Evolutionary conservation across 2,797 vertebrate species (phyloP), one percentile per base, ranked within the genome.

Genomic region (Harpagifer antarcticus): DNA sequence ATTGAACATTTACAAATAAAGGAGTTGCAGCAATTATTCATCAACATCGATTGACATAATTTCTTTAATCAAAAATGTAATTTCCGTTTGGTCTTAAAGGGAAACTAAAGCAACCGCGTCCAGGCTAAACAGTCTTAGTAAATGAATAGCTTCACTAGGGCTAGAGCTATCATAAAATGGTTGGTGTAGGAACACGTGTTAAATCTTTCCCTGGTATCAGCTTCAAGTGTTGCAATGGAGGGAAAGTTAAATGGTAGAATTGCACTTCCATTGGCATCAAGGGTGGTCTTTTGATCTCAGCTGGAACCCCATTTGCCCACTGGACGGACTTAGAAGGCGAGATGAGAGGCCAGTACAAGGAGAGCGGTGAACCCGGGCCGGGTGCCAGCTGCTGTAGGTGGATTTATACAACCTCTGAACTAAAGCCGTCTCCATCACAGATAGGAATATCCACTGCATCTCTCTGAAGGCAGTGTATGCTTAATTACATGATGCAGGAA

Each of bases 271-370:
- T 16, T 56, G 53, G 57, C 66, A 81, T 70, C 16, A 17, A 13
- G 8, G 20, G 58, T 78, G 60, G 52, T 48, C 71, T 78, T 85
- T 88, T 89, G 79, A 92, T 92, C 86, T 88, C 74, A 12, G 72
- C 69, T 65, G 77, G 86, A 87, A 66, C 43, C 68, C 58, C 31
- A 45, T 44, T 81, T 73, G 53, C 79, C 81, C 65, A 76, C 89
- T 77, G 73, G 49, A 67, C 66, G 52, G 55, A 83, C 80, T 75
- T 63, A 68, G 68, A 83, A 70, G 60, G 27, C 58, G 57, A 42
- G 65, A 70, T 72, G 43, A 61, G 71, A 83, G 75, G 67, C 56
- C 61, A 47, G 78, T 57, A 15, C 6, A 65, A 76, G 82, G 19
- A 71, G 78, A 72, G 60, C 16, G 9, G 56, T 83, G 84, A 90